Evolutionary conservation across 1,140 invertebrate species (phyloP), one percentile per base, ranked within the genome.

Genomic region (Orius laevigatus): DNA sequence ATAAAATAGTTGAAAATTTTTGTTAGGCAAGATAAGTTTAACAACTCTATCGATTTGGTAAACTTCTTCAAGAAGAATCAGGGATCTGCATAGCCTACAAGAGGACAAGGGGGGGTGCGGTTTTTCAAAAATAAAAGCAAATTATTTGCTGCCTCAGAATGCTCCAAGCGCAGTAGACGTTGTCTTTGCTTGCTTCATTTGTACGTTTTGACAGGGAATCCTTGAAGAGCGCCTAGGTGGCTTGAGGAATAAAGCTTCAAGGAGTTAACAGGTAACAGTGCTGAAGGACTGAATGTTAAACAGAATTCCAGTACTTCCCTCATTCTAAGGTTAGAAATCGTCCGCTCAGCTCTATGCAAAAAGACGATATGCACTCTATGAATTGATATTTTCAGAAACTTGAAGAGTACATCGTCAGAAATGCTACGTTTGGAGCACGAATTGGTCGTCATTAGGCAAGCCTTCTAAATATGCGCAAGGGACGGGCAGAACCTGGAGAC

Each of bases 331-430:
- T 87, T 76, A 67, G 50, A 34, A 14, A 4, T 39, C 10, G 3
- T 39, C n/a, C 3, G 36, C 15, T 39, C 15, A 16, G 10, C 3
- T 10, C 10, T 4, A 39, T 39, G 3, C n/a, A n/a, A n/a, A n/a
- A n/a, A n/a, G n/a, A n/a, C n/a, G n/a, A n/a, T n/a, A n/a, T n/a
- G n/a, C n/a, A n/a, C n/a, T n/a, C 8, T 25, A 25, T 4, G 3
- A 8, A n/a, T 40, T 12, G 12, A 45, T 25, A 25, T 48, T 66
- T n/a, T 14, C 63, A 87, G 82, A 85, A 86, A 75, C 64, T 93
- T 49, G 88, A 93, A 63, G 85, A 88, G 60, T 88, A 84, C 1
- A 84, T 88, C 11, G 82, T 83, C 1, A 85, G 89, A 51, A 91
- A 90, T 63, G 83, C 83, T 8, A n/a, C 74, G 82, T 6, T 62